phyloP scores from a whole-genome alignment of 2,888 invertebrate species.

The Vannuccia rotundouncinata region DNA sequence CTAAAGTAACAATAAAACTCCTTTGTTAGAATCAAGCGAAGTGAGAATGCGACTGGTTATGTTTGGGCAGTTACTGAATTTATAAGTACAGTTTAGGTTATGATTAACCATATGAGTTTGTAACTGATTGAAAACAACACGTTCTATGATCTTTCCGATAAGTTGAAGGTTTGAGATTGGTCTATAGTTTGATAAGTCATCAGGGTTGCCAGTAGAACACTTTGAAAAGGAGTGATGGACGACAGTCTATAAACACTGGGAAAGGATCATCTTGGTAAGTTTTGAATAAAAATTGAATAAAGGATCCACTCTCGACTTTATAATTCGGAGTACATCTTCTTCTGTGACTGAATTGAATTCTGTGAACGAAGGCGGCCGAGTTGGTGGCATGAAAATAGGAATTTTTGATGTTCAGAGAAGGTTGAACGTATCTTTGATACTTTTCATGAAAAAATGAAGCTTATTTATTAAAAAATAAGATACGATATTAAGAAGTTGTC shows the following conservation, averaged over 20 bases:
- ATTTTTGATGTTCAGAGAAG: neutral
- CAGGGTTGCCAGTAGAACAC: conserved; percentile 21
- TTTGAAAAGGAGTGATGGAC: conserved; percentile 5
- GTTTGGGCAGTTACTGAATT: neutral
- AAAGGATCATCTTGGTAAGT: conserved; percentile 23
- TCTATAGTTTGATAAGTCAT: conserved; percentile 14
- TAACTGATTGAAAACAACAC: conserved; percentile 12
- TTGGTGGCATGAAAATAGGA: neutral
- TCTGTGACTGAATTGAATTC: conserved; percentile 20
- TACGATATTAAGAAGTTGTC: neutral
- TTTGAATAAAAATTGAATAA: neutral
- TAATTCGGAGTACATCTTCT: conserved; percentile 15
- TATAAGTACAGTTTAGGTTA: conserved; percentile 23
- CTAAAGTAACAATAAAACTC: conserved; percentile 22
- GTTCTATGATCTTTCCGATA: conserved; percentile 11
- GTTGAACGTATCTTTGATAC: neutral
- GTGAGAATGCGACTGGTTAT: conserved; percentile 11
- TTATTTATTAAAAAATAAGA: neutral
- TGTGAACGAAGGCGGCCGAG: conserved; percentile 18
- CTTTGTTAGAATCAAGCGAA: conserved; percentile 15
- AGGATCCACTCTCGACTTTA: conserved; percentile 19
- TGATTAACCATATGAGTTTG: conserved; percentile 17
- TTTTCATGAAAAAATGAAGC: neutral
- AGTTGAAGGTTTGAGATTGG: conserved; percentile 15
- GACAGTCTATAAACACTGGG: conserved; percentile 21